These are phyloP conservation scores for Cheilosia soror DNA, from an alignment of 2,888 invertebrate genomes.

Conservation along the genomic window DNA sequence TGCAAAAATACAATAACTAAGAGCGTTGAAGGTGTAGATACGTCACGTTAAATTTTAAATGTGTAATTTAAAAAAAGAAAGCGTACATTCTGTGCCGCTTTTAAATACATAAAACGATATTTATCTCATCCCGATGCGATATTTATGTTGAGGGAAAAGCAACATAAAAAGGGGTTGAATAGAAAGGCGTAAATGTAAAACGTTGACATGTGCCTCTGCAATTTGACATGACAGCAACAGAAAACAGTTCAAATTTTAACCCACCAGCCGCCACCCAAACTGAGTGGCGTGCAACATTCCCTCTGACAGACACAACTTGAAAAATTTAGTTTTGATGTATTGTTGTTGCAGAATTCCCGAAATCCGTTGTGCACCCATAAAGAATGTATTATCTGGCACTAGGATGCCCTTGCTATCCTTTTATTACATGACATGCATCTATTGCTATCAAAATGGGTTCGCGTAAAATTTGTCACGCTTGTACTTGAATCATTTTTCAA, in stretches of 20 bases:
- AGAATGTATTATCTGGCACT: conserved; percentile 37
- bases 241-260: conserved; percentile 47
- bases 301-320: conserved; percentile 31
- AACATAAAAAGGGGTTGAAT: conserved; percentile 36
- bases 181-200: conserved; percentile 22
- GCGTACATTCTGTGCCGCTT: too few relatives aligned
- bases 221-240: conserved; percentile 60
- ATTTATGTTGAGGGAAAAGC: too few relatives aligned
- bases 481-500: conserved; percentile 42
- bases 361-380: conserved; percentile 31
- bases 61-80: too few relatives aligned
- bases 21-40: too few relatives aligned
- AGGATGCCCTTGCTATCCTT: not conserved
- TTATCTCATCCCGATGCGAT: conserved; percentile 1
- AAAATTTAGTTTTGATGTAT: conserved; percentile 55
- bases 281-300: conserved; percentile 56
- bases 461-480: conserved; percentile 51
- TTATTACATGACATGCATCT: conserved; percentile 37
- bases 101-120: not conserved
- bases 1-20: too few relatives aligned
- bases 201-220: conserved; percentile 65
- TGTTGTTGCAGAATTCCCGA: conserved; percentile 29
- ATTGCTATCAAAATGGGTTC: conserved; percentile 13
- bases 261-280: conserved; percentile 48
- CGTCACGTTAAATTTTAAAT: too few relatives aligned